phyloP scores from a whole-genome alignment of 2,888 invertebrate genomes.

The Nemotelus pantherinus region DNA sequence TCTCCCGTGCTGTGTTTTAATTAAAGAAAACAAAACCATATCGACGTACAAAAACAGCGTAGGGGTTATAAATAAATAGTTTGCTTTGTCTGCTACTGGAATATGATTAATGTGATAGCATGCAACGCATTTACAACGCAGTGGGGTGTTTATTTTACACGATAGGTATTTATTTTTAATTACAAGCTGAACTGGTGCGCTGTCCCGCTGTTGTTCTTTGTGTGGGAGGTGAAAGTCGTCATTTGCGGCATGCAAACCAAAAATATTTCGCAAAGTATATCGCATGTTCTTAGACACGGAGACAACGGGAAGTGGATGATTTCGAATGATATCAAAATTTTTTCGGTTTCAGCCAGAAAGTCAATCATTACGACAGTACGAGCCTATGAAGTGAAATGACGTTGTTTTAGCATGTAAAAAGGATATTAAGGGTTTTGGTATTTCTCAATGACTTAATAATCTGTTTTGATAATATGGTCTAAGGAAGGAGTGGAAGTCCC shows the following conservation, averaged over 20 bases:
- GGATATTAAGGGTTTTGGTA: constrained; percentile 15
- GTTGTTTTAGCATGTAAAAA: constrained; percentile 15
- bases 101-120: constrained; percentile 38
- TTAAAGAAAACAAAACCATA: no score
- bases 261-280: not conserved
- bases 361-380: not conserved
- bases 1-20: no score
- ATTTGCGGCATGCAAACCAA: constrained; percentile 1
- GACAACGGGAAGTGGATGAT: no score
- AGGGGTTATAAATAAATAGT: not conserved
- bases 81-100: not conserved
- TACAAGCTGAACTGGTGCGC: not conserved
- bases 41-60: no score
- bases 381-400: not conserved
- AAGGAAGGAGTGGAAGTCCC: not conserved
- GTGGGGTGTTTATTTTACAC: constrained; percentile 24
- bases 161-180: constrained; percentile 25
- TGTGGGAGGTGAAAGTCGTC: not conserved
- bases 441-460: constrained; percentile 17
- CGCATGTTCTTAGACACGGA: no score
- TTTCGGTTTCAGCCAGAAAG: not conserved
- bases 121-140: not conserved
- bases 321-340: no score
- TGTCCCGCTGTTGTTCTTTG: no score
- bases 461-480: not conserved